Percentiles rank a stretch among this genome's conserved stretches.
Evolutionary conservation across 2,797 vertebrate species (phyloP).

Genomic region (Leucoraja ocellata): DNA sequence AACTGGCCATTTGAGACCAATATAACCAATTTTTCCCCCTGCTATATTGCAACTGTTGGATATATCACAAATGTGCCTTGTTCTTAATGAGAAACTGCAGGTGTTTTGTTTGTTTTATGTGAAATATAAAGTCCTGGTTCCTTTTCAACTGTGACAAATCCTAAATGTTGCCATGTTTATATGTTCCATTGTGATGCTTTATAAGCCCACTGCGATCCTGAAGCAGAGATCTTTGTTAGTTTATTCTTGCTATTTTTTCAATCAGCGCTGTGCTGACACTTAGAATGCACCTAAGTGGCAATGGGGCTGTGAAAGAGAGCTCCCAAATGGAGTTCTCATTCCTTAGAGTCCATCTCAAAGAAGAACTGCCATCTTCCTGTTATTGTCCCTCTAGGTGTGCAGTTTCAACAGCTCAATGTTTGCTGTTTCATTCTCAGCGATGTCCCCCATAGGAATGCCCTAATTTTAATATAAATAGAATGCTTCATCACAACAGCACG

Average conservation of each 20-base stretch:
- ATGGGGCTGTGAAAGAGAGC: slow-evolving; percentile 54
- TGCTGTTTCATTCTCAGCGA: slow-evolving; percentile 86
- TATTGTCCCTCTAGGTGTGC: slow-evolving; percentile 60
- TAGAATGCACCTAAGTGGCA: slow-evolving; percentile 50
- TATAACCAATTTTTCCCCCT: neutral
- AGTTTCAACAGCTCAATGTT: slow-evolving; percentile 77
- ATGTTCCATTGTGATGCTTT: neutral
- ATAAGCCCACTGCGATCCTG: neutral
- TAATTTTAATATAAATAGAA: slow-evolving; percentile 99
- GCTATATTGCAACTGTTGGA: neutral
- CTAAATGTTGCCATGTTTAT: neutral
- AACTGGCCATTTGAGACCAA: neutral
- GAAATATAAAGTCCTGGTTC: neutral
- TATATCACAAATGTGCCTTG: neutral
- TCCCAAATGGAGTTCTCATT: slow-evolving; percentile 68
- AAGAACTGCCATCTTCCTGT: slow-evolving; percentile 73
- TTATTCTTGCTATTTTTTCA: neutral
- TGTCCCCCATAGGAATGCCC: slow-evolving; percentile 87
- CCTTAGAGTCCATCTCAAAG: slow-evolving; percentile 67
- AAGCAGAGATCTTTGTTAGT: neutral
- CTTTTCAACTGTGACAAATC: neutral
- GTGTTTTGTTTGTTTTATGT: neutral
- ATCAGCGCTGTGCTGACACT: neutral
- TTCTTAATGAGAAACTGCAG: neutral
- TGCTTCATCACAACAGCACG: slow-evolving; percentile 84